Evolutionary conservation across 2,797 vertebrate genomes (phyloP).

Genomic region (Clamator glandarius): DNA sequence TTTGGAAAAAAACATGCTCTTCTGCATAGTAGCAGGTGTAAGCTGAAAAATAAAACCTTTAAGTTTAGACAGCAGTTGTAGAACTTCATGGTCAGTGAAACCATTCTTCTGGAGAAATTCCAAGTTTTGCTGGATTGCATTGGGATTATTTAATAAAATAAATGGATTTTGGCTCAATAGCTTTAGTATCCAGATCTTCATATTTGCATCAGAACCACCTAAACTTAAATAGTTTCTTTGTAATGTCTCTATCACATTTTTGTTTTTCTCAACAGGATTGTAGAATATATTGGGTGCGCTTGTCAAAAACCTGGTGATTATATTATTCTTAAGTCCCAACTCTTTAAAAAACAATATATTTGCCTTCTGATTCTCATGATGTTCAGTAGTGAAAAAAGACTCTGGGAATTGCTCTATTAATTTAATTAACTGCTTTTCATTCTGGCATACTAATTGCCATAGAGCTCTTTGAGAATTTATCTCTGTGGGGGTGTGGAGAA

Average conservation of each 20-base stretch:
- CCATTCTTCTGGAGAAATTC: conserved; percentile 82
- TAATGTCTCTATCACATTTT: conserved; percentile 81
- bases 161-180: conserved; percentile 93
- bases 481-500: conserved; percentile 85
- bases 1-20: conserved; percentile 84
- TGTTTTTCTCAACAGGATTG: conserved; percentile 83
- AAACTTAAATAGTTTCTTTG: conserved; percentile 84
- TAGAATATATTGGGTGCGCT: conserved; percentile 87
- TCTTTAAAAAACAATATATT: conserved; percentile 89
- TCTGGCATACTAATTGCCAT: conserved; percentile 88
- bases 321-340: conserved; percentile 87
- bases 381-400: conserved; percentile 87
- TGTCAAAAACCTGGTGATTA: conserved; percentile 90
- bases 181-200: conserved; percentile 93
- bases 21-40: conserved; percentile 80
- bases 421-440: conserved; percentile 81
- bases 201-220: conserved; percentile 86
- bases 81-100: conserved; percentile 85
- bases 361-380: conserved; percentile 83
- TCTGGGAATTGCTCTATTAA: conserved; percentile 93
- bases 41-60: conserved; percentile 91
- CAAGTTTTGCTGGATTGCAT: conserved; percentile 82
- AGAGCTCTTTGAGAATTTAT: conserved; percentile 82
- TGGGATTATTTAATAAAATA: conserved; percentile 85
- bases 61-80: conserved; percentile 89